A percentile compares a stretch with the other conserved stretches of the same genome.
Conservation (phyloP, 2,113 vertebrate genomes). For the Apodemus sylvaticus region DNA sequence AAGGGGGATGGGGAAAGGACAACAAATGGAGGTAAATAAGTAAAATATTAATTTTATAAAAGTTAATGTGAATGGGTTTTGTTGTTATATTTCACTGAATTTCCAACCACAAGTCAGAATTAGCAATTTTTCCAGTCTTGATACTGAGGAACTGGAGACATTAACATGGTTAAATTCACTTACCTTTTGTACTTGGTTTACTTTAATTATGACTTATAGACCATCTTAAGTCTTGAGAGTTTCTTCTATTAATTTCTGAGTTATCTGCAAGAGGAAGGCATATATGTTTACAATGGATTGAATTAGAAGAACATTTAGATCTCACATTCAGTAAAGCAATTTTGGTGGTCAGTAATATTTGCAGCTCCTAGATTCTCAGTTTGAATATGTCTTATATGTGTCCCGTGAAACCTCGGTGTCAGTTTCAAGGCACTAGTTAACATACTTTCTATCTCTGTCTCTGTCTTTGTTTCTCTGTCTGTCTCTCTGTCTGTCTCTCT, state of each 20-base stretch:
- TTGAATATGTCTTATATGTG: not conserved
- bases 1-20: too few relatives aligned
- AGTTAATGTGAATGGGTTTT: not conserved
- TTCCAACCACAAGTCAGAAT: not conserved
- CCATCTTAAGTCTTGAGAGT: not conserved
- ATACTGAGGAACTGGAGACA: not conserved
- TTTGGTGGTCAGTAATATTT: not conserved
- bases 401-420: not conserved
- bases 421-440: not conserved
- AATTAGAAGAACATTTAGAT: not conserved
- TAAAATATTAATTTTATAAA: too few relatives aligned
- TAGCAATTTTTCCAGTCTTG: not conserved
- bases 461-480: not conserved
- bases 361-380: not conserved
- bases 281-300: not conserved
- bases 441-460: not conserved
- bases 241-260: not conserved
- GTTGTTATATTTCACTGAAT: not conserved
- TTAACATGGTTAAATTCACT: not conserved
- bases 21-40: too few relatives aligned
- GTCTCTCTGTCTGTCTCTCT: too few relatives aligned
- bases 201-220: not conserved
- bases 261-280: not conserved
- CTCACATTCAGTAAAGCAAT: not conserved
- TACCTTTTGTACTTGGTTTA: not conserved